phyloP scores from a whole-genome alignment of 2,113 vertebrate species.

The Paramisgurnus dabryanus region DNA sequence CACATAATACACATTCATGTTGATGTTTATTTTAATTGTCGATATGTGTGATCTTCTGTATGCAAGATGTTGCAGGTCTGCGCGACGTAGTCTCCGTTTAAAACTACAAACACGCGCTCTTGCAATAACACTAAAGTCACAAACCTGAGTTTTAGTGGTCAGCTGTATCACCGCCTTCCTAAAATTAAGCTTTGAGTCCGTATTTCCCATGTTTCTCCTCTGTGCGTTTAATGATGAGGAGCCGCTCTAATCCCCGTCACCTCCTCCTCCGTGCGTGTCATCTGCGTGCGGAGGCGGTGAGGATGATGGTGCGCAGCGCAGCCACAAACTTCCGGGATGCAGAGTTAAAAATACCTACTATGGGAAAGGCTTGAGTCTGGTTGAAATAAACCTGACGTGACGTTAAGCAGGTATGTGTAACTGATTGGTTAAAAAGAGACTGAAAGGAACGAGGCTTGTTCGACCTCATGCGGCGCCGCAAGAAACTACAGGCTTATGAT shows the following conservation, averaged over 20 bases:
- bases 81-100: constrained; percentile 45
- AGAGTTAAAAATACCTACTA: not conserved
- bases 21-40: not conserved
- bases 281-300: constrained; percentile 65
- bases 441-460: not conserved
- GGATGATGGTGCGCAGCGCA: not conserved
- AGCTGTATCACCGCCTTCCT: constrained; percentile 98
- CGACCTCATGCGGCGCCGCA: too few species aligned
- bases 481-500: too few species aligned
- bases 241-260: constrained; percentile 68
- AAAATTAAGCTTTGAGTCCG: constrained; percentile 96
- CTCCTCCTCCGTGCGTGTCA: constrained; percentile 64
- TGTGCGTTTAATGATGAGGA: constrained; percentile 52
- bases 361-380: not conserved
- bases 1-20: not conserved
- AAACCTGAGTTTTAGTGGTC: constrained; percentile 96
- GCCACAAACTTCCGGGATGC: constrained; percentile 67
- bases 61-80: constrained; percentile 39
- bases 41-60: not conserved
- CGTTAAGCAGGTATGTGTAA: too few species aligned
- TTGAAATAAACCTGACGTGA: not conserved
- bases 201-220: constrained; percentile 83
- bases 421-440: not conserved
- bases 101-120: not conserved
- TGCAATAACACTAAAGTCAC: constrained; percentile 6